These are phyloP conservation scores for Hydractinia echinata DNA, from an alignment of 30 jellyfish, hydroid and myxozoan species.

Conservation along the genomic window DNA sequence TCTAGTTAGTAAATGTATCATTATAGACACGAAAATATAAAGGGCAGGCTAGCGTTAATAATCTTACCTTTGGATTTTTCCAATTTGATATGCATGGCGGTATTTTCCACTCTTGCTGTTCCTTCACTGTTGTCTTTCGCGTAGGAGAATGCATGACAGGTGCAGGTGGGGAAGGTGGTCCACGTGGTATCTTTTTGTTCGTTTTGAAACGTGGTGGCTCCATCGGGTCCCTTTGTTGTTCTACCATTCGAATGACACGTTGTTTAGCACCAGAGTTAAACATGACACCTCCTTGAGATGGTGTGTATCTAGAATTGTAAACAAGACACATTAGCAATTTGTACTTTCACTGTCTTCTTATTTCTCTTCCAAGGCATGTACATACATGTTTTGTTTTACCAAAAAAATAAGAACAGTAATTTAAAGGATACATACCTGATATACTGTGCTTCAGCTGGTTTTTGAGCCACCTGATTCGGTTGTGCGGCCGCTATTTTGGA, in stretches of 20 bases:
- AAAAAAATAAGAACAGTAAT: background rate
- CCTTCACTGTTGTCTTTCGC: slow-evolving; percentile 97
- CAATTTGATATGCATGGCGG: slow-evolving; percentile 99
- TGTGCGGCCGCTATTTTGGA: slow-evolving; percentile 98
- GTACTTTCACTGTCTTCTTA: no score
- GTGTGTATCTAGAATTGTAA: slow-evolving; percentile 64
- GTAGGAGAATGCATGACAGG: slow-evolving; percentile 99
- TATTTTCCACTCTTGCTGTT: slow-evolving; percentile 99
- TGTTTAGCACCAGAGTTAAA: slow-evolving; percentile 99
- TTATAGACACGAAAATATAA: no score
- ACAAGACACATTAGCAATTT: background rate
- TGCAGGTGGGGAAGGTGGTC: slow-evolving; percentile 99
- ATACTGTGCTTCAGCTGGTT: slow-evolving; percentile 86
- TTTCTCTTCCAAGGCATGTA: no score
- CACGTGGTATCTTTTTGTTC: slow-evolving; percentile 95
- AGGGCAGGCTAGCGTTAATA: no score
- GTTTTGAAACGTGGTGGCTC: slow-evolving; percentile 99
- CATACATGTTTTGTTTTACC: no score
- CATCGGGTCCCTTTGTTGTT: slow-evolving; percentile 92
- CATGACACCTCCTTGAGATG: slow-evolving; percentile 92
- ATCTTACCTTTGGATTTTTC: slow-evolving; percentile 98
- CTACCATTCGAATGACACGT: slow-evolving; percentile 94
- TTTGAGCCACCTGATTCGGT: slow-evolving; percentile 95
- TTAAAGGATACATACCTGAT: slow-evolving; percentile 59
- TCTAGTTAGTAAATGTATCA: no score